Evolutionary conservation across 2,113 vertebrate genomes (phyloP).

Genomic region (Neopipo cinnamomea): DNA sequence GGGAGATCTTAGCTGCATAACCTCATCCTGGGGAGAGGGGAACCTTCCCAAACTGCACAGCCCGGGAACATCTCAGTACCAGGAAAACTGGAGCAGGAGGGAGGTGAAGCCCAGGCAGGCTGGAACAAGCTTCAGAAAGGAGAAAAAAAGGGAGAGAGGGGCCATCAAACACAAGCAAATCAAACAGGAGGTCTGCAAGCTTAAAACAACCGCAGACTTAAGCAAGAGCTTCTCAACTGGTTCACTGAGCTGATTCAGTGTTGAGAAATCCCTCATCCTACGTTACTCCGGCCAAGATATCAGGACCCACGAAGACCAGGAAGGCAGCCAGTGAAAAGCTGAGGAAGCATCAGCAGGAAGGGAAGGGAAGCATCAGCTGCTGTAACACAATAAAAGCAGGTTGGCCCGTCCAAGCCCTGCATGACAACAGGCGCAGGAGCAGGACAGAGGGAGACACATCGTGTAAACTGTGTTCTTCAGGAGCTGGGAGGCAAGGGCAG

Average conservation of each 20-base stretch:
- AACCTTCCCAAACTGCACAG: background rate
- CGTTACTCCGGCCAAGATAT: rapidly evolving
- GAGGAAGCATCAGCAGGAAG: background rate
- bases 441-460: background rate
- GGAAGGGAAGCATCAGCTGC: background rate
- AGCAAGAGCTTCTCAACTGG: background rate
- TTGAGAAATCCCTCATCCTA: background rate
- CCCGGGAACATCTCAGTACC: background rate
- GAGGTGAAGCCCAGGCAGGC: background rate
- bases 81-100: background rate
- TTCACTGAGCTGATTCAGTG: background rate
- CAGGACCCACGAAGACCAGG: rapidly evolving
- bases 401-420: background rate
- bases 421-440: background rate
- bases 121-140: background rate
- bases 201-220: background rate
- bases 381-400: background rate
- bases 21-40: no score
- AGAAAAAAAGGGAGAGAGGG: background rate
- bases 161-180: background rate
- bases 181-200: background rate
- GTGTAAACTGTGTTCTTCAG: background rate
- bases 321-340: background rate
- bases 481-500: background rate
- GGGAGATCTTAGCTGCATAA: background rate